Percentiles rank a stretch among this genome's conserved stretches.
Evolutionary conservation across 64 coral and sea anemone genomes (phyloP).

Genomic region (Montipora cactus): DNA sequence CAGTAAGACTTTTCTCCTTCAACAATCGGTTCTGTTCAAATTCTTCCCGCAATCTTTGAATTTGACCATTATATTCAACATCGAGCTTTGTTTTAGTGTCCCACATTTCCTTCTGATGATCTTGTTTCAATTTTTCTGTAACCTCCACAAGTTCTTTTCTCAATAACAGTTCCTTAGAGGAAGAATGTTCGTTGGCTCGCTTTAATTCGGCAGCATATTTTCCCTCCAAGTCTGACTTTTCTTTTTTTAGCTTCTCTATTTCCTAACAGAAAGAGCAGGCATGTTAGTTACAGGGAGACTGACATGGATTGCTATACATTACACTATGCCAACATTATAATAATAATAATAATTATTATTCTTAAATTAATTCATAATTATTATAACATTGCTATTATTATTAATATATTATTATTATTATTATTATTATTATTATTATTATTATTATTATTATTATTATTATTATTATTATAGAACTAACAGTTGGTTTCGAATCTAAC

Average conservation of each 20-base stretch:
- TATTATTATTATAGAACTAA: no score
- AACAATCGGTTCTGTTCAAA: constrained; percentile 51
- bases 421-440: no score
- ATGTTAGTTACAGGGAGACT: not conserved
- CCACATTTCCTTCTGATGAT: constrained; percentile 65
- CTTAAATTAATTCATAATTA: no score
- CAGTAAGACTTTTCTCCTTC: constrained; percentile 51
- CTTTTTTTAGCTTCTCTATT: constrained; percentile 67
- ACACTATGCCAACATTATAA: no score
- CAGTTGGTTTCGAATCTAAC: no score
- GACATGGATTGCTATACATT: not conserved
- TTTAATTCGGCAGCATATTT: constrained; percentile 88
- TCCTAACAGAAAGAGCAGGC: constrained; percentile 45
- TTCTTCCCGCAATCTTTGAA: constrained; percentile 61
- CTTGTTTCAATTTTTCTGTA: constrained; percentile 69
- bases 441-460: no score
- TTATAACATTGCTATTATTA: no score
- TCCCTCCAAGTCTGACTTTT: constrained; percentile 81
- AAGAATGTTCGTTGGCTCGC: constrained; percentile 69
- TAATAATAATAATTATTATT: no score
- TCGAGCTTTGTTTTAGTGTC: constrained; percentile 56
- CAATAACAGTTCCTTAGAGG: constrained; percentile 69
- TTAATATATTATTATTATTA: no score
- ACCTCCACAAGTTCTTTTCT: constrained; percentile 81
- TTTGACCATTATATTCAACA: constrained; percentile 40